Conservation (phyloP, 2,888 invertebrate species). For the Mylabris sibirica region DNA sequence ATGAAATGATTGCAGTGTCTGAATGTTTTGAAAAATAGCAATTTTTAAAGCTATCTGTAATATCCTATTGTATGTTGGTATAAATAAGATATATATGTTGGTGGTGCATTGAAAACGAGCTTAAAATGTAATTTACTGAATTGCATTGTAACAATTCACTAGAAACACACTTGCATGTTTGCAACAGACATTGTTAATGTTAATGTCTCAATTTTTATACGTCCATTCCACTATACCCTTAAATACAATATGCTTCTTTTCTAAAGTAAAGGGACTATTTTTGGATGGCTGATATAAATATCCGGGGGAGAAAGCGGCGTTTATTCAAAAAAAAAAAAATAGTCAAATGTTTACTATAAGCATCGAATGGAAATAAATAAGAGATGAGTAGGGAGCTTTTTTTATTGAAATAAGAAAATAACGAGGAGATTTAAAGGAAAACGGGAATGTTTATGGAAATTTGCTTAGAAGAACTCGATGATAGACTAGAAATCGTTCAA, state of each 20-base stretch:
- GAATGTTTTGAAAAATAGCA: neutral
- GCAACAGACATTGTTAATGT: constrained; percentile 36
- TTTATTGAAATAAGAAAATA: neutral
- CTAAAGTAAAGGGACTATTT: neutral
- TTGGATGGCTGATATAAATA: neutral
- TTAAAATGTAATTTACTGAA: constrained; percentile 31
- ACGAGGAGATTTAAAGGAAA: no score
- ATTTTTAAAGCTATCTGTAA: neutral
- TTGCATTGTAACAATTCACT: constrained; percentile 20
- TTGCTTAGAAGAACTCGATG: no score
- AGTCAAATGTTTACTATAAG: neutral
- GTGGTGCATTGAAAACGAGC: constrained; percentile 13
- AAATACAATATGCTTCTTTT: no score
- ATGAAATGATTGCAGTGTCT: neutral
- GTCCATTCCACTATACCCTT: no score
- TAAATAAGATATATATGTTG: constrained; percentile 10
- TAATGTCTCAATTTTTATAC: constrained; percentile 35
- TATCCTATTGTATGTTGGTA: neutral
- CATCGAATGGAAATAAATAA: neutral
- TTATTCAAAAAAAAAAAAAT: neutral
- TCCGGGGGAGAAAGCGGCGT: neutral
- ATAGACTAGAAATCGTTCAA: no score
- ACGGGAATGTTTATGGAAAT: no score
- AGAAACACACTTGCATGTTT: constrained; percentile 32
- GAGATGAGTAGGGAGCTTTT: neutral